A percentile compares a stretch with the other conserved stretches of the same genome.
Conservation (phyloP, 2,888 invertebrate genomes). For the Lampropteryx suffumata region DNA sequence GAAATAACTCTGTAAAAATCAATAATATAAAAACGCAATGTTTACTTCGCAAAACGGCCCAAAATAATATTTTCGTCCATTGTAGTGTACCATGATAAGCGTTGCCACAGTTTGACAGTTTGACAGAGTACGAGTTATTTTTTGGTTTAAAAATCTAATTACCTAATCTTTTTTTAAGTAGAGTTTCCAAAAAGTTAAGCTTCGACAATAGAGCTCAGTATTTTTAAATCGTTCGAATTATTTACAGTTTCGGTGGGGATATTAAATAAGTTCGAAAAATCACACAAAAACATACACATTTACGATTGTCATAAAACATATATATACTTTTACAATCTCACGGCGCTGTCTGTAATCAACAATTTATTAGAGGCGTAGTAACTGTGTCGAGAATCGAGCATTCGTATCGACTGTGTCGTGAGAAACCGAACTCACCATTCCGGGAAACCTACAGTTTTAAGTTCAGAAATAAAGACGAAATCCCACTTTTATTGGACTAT, state of each 20-base stretch:
- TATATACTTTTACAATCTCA: slow-evolving; percentile 67
- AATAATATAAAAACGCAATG: too few relatives aligned
- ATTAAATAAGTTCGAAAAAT: slow-evolving; percentile 25
- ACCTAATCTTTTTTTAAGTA: too few relatives aligned
- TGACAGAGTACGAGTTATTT: too few relatives aligned
- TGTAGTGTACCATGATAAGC: too few relatives aligned
- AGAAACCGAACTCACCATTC: slow-evolving; percentile 64
- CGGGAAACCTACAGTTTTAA: slow-evolving; percentile 72
- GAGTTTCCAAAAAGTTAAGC: too few relatives aligned
- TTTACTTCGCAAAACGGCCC: too few relatives aligned
- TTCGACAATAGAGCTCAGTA: too few relatives aligned
- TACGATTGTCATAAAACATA: slow-evolving; percentile 67
- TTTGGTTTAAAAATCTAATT: too few relatives aligned
- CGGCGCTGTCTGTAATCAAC: slow-evolving; percentile 75
- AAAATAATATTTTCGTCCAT: too few relatives aligned
- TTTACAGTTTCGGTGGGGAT: background rate
- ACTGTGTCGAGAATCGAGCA: slow-evolving; percentile 49
- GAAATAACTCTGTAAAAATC: too few relatives aligned
- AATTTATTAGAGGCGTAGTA: slow-evolving; percentile 66
- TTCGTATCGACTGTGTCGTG: slow-evolving; percentile 47
- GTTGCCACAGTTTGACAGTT: too few relatives aligned
- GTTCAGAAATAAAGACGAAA: slow-evolving; percentile 74
- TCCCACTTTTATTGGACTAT: slow-evolving; percentile 74
- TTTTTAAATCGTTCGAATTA: background rate
- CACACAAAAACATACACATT: slow-evolving; percentile 50